phyloP scores from a whole-genome alignment of 2,888 invertebrate genomes.

The Adelphocoris suturalis region DNA sequence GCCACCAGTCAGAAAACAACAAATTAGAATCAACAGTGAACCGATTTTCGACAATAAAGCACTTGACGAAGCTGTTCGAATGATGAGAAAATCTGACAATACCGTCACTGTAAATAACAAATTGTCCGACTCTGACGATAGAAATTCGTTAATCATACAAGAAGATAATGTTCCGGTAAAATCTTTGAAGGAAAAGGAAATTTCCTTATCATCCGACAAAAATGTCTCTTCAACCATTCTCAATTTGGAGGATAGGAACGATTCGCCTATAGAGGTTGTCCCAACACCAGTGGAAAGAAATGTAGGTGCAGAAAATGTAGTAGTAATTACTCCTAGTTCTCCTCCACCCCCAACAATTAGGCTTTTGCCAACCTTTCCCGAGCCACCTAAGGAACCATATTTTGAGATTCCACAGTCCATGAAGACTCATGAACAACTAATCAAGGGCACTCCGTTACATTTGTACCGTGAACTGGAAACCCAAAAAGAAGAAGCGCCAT shows the following conservation, averaged over 20 bases:
- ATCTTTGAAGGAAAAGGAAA: conserved; percentile 5
- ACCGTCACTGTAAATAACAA: not conserved
- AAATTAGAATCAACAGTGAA: conserved; percentile 73
- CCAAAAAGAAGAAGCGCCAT: conserved; percentile 26
- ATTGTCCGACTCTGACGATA: conserved; percentile 47
- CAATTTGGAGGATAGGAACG: not conserved
- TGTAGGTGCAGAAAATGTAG: not conserved
- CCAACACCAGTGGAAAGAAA: not conserved
- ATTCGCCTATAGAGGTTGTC: not conserved
- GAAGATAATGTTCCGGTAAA: conserved; percentile 39
- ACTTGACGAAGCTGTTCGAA: conserved; percentile 69
- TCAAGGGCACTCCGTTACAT: conserved; percentile 43
- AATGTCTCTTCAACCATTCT: not conserved
- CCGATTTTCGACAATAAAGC: conserved; percentile 72
- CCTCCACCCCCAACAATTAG: conserved; percentile 45
- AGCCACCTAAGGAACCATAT: conserved; percentile 63
- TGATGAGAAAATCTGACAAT: conserved; percentile 49
- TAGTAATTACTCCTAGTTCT: not conserved
- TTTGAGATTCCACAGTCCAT: conserved; percentile 64
- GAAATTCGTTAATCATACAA: conserved; percentile 11
- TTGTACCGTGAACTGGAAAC: conserved; percentile 40
- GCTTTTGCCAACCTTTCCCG: conserved; percentile 58
- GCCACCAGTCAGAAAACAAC: conserved; percentile 68
- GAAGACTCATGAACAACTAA: conserved; percentile 64
- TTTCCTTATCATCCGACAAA: not conserved